phyloP scores from a whole-genome alignment of 2,113 vertebrate genomes.

The Mystacornis crossleyi region DNA sequence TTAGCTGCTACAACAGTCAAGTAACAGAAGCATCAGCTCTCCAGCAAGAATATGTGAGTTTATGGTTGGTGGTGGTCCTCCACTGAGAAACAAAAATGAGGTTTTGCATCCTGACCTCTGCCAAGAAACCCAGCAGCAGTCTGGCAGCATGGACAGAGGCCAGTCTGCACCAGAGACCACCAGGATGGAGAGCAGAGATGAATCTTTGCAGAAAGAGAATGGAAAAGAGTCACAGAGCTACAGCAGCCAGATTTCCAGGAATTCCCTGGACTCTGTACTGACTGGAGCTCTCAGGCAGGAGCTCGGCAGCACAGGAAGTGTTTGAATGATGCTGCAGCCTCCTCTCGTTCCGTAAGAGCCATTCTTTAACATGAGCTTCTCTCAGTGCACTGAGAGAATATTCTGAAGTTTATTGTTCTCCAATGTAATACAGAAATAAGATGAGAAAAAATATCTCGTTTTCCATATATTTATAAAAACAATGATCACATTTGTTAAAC shows the following conservation, averaged over 20 bases:
- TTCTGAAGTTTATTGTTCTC: background rate
- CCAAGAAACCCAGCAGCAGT: background rate
- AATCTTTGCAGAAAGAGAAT: background rate
- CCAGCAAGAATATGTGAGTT: accelerated
- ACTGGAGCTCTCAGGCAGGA: background rate
- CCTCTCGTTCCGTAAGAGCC: background rate
- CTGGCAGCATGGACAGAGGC: background rate
- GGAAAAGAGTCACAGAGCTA: background rate
- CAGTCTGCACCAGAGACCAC: background rate
- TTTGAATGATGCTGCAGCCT: background rate
- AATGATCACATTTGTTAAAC: background rate
- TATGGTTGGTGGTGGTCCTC: background rate
- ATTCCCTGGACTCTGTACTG: background rate
- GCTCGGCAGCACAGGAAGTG: accelerated
- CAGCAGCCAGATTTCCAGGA: background rate
- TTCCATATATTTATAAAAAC: background rate
- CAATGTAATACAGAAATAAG: background rate
- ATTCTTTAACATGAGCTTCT: background rate
- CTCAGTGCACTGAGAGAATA: accelerated
- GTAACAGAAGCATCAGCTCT: background rate
- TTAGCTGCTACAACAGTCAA: background rate
- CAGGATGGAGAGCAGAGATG: background rate
- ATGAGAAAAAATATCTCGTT: background rate
- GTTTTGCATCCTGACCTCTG: background rate
- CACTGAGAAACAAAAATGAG: background rate